Conservation (phyloP, 1,140 invertebrate genomes). For the Lepeophtheirus salmonis region DNA sequence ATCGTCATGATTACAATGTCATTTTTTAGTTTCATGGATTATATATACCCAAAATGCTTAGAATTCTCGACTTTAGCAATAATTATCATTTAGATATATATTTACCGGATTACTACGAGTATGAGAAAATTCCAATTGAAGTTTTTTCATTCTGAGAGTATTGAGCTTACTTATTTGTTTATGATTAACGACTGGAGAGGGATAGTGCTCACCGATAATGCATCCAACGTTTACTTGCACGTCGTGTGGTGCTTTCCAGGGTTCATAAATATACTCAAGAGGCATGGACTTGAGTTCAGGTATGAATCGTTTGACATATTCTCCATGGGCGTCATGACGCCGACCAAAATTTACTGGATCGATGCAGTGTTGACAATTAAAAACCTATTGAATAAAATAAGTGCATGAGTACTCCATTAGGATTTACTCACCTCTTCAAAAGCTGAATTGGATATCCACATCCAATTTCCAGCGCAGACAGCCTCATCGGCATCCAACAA, state of each 20-base stretch:
- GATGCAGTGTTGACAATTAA: conserved; percentile 33
- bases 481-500: conserved; percentile 52
- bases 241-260: conserved; percentile 31
- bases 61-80: no score
- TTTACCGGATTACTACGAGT: not conserved
- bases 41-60: no score
- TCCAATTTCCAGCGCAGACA: conserved; percentile 56
- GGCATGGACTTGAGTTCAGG: conserved; percentile 30
- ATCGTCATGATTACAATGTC: no score
- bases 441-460: conserved; percentile 54
- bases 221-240: conserved; percentile 30
- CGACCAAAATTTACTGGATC: conserved; percentile 45
- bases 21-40: no score
- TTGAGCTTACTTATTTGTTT: conserved; percentile 26
- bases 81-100: no score
- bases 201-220: conserved; percentile 32
- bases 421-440: conserved; percentile 36
- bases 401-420: not conserved
- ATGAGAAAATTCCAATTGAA: not conserved
- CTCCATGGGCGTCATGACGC: conserved; percentile 45
- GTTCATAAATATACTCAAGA: conserved; percentile 31
- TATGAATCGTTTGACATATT: conserved; percentile 40
- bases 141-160: conserved; percentile 24
- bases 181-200: conserved; percentile 30
- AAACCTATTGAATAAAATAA: conserved; percentile 24